Conservation (phyloP, 2,113 vertebrate genomes). For the Chaetura pelagica region DNA sequence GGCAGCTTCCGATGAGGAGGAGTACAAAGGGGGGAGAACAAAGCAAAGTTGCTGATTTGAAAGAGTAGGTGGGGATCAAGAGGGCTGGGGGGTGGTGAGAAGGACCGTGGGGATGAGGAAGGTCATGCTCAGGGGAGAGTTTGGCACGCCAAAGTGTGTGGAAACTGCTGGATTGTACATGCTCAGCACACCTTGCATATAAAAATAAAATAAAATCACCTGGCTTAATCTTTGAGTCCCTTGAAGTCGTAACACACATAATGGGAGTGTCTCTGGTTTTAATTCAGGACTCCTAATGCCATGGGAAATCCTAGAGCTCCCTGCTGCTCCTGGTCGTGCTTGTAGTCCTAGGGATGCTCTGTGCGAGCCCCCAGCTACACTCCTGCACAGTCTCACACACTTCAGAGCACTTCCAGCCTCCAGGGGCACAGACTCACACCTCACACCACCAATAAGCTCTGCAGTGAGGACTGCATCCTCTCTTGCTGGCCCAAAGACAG, state of each 20-base stretch:
- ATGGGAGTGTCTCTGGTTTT: background rate
- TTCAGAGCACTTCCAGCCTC: background rate
- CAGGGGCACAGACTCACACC: accelerated
- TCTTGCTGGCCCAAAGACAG: accelerated
- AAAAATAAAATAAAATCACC: background rate
- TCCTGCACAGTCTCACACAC: background rate
- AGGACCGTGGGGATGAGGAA: background rate
- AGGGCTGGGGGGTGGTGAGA: too few relatives aligned
- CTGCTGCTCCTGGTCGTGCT: background rate
- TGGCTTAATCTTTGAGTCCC: background rate
- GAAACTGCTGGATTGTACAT: background rate
- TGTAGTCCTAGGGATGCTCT: background rate
- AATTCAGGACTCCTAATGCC: background rate
- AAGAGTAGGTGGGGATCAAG: background rate
- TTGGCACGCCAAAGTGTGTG: accelerated
- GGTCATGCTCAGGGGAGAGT: background rate
- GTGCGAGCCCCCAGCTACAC: accelerated
- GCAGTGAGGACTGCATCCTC: background rate
- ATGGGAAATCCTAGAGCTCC: background rate
- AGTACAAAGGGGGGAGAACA: background rate
- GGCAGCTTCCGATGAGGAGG: background rate
- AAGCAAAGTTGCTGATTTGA: background rate
- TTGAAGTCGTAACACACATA: background rate
- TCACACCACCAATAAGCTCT: background rate
- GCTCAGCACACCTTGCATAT: background rate